phyloP scores from a whole-genome alignment of 53 echinoderm and acorn worm genomes.

The Holothuria leucospilota region DNA sequence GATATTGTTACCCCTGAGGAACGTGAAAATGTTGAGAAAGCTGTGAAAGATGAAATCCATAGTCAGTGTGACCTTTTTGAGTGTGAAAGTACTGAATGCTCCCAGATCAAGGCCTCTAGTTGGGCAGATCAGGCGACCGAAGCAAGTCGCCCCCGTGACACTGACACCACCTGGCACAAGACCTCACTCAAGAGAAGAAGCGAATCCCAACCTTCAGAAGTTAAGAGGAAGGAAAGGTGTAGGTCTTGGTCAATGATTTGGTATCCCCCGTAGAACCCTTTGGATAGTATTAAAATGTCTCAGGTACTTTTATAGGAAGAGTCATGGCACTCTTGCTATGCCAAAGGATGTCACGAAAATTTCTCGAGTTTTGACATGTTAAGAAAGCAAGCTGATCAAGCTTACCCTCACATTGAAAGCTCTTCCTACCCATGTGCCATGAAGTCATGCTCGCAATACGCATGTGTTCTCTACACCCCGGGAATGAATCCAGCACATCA shows the following conservation, averaged over 20 bases:
- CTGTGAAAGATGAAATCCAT: no score
- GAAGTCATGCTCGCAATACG: slow-evolving; percentile 23
- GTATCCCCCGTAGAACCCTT: not conserved
- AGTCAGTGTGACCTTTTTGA: no score
- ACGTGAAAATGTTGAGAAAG: no score
- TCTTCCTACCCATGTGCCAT: slow-evolving; percentile 7
- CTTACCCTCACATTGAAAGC: not conserved
- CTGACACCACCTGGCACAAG: not conserved
- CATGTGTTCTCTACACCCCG: not conserved
- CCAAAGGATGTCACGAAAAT: not conserved
- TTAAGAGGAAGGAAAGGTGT: not conserved
- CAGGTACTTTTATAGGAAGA: not conserved
- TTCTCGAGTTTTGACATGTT: slow-evolving; percentile 15
- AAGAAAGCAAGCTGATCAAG: not conserved
- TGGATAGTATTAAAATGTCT: not conserved
- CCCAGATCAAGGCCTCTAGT: not conserved
- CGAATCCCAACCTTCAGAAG: not conserved
- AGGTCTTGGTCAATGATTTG: not conserved
- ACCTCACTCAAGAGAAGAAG: not conserved
- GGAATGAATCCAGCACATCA: slow-evolving; percentile 11
- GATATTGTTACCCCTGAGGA: no score
- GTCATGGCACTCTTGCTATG: slow-evolving; percentile 9
- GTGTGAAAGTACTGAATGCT: no score
- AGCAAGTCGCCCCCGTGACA: not conserved
- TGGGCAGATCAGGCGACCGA: not conserved